Evolutionary conservation across 2,113 vertebrate genomes (phyloP), one percentile per base, ranked within the genome.

Genomic region (Conger conger): DNA sequence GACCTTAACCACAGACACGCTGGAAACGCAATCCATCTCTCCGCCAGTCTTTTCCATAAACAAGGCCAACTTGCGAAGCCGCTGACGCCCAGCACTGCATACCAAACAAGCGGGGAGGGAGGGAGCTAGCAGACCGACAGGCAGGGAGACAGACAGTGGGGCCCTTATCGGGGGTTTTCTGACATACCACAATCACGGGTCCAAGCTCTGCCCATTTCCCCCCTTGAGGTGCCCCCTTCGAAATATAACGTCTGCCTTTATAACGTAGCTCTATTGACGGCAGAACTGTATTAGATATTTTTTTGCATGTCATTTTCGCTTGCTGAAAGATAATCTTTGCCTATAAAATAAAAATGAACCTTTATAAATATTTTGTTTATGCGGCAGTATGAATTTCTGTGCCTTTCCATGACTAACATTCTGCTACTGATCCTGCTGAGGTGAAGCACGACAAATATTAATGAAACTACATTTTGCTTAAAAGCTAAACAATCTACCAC

Each of bases 31-130:
- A 95, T 93, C 94, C 90, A 93, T 92, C 95, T 89, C 94, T 80
- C 85, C 88, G 92, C 93, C 93, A 94, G 86, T 78, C 79, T 86
- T 86, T 90, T 94, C 95, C 93, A 92, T 93, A 93, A 94, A 94
- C 93, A 94, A 90, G 91, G 92, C 93, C 33, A 33, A 50, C 83
- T 89, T 93, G 93, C 88, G 87, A 93, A 90, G 95, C 81, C 91
- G 87, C 91, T 53, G 92, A 95, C 88, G 92, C 91, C 89, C 83
- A 92, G 94, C 94, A 91, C 93, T 35, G 95, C 95, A 93, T 89
- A 94, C 95, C 94, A 94, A 97, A 94, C 95, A 91, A 93, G 95
- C 80, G 53, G 42, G 42, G 77, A 35, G 86, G 81, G 88, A 88
- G 85, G 42, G 23, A 87, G 63, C 83, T 76, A 54, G 78, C 81